A percentile compares a stretch with the other conserved stretches of the same genome.
Evolutionary conservation across 2,113 vertebrate species (phyloP).

Genomic region (Pomatostomus ruficeps): DNA sequence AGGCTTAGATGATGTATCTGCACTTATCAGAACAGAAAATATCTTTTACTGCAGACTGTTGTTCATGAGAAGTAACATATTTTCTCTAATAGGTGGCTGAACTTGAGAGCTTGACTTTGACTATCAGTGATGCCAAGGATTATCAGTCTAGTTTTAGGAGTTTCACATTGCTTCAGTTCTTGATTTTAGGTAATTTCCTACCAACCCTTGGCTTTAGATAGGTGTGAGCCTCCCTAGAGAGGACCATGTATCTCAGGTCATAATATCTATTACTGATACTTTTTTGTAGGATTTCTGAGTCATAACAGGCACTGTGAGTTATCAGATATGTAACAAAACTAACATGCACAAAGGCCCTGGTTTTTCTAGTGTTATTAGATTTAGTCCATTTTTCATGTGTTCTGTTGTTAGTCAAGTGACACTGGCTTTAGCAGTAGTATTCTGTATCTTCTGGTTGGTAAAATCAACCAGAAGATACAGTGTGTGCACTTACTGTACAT

Average conservation of each 20-base stretch:
- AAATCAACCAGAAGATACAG: too few species aligned
- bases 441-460: background rate
- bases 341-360: background rate
- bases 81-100: constrained; percentile 22
- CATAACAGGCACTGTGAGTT: background rate
- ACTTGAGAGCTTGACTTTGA: constrained; percentile 6
- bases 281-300: background rate
- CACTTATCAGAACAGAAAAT: background rate
- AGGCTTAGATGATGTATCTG: background rate
- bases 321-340: background rate
- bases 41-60: constrained; percentile 12
- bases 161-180: background rate
- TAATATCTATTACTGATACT: background rate
- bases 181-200: constrained; percentile 7
- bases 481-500: background rate
- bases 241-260: background rate
- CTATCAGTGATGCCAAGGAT: background rate
- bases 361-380: background rate
- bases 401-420: background rate
- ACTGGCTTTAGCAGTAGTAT: background rate
- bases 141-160: background rate
- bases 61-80: constrained; percentile 37
- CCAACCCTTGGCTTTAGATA: background rate
- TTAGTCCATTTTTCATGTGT: background rate
- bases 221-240: background rate